Evolutionary conservation across 2,888 invertebrate species (phyloP), one percentile per base, ranked within the genome.

Genomic region (Lochmaea capreae): DNA sequence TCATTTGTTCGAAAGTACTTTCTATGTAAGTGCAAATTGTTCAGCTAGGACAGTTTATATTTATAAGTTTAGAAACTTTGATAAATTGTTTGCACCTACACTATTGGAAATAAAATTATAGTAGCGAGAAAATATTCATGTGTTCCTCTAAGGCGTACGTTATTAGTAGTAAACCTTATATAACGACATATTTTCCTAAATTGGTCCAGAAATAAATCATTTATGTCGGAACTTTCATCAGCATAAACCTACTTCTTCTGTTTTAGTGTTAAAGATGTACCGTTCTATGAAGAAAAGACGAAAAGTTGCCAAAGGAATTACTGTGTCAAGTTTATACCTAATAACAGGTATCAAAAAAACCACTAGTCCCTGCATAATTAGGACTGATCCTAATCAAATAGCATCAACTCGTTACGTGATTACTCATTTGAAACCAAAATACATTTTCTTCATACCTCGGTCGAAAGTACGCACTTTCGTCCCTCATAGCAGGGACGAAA

Each of bases 21-120:
- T 67, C 67, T 58, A 67, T 67, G 58, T 43, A 67, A 67, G 57
- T 43, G 43, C 43, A 59, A 67, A 67, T 59, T 58, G 58, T 59
- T 14, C 18, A 3, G 10, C 5, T n/a, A 5, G n/a, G 52, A 1
- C 16, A 52, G 52, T 18, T 6, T 6, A 54, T 54, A 54, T 54
- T 54, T 54, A 54, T 18, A 18, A 54, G 54, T 9, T 9, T 54
- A 18, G 54, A 16, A 54, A 54, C 54, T 54, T 52, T 52, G 10
- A 54, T 10, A 54, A 54, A 54, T 54, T 54, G 54, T 16, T 54
- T 54, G 18, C 54, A 16, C 54, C 54, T 3, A 54, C 54, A 54
- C 54, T 54, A 10, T 10, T 18, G 9, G 54, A 54, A 54, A 16
- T 54, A 18, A 54, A 54, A 54, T 54, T 54, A 18, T 9, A 18